Conservation (phyloP, 1,140 invertebrate genomes). For the Nixonia krombeini region DNA sequence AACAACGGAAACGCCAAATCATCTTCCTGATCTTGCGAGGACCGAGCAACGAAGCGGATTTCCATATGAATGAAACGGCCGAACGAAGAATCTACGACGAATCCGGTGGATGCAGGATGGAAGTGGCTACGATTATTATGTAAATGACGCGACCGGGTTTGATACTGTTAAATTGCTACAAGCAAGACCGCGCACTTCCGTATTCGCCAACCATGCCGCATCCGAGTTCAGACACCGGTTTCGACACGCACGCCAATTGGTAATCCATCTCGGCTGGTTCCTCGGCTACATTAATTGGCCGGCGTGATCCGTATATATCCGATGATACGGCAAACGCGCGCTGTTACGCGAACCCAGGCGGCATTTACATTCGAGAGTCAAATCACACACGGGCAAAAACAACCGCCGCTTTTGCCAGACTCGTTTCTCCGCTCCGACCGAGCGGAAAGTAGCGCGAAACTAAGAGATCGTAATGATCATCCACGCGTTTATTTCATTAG, state of each 20-base stretch:
- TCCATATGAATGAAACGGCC: conserved; percentile 39
- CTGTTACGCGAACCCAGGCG: no score
- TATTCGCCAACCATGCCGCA: conserved; percentile 29
- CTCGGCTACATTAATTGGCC: no score
- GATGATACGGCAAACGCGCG: no score
- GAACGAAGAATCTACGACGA: conserved; percentile 27
- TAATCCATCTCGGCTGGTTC: no score
- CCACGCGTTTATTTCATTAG: no score
- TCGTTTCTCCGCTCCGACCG: no score
- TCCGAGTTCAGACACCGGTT: conserved; percentile 37
- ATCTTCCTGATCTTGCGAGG: conserved; percentile 22
- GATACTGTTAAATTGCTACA: conserved; percentile 54
- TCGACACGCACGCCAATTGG: conserved; percentile 44
- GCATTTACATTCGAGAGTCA: no score
- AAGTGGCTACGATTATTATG: conserved; percentile 56
- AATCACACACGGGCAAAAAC: no score
- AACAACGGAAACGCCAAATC: conserved; percentile 19
- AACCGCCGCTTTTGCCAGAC: no score
- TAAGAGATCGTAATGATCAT: no score
- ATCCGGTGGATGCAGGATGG: conserved; percentile 29
- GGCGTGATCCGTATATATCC: no score
- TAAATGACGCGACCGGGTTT: conserved; percentile 46
- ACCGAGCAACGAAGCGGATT: conserved; percentile 26
- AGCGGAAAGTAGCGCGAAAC: no score
- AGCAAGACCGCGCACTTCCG: conserved; percentile 53